A percentile compares a stretch with the other conserved stretches of the same genome.
These are phyloP conservation scores for Phengaris alcon DNA, from an alignment of 2,888 invertebrate species.

Conservation along the genomic window DNA sequence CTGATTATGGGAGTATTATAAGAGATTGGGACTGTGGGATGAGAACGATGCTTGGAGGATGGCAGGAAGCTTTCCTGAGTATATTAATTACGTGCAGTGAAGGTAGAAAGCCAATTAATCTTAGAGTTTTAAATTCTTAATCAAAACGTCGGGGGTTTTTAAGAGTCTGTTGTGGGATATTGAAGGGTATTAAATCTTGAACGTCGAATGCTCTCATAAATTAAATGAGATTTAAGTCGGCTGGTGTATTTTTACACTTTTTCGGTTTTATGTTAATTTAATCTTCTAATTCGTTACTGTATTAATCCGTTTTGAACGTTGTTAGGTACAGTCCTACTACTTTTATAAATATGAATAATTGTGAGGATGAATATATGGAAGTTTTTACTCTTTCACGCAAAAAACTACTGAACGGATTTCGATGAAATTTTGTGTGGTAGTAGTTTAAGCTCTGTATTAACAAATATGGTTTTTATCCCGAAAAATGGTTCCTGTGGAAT, in stretches of 20 bases:
- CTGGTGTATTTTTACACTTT: background rate
- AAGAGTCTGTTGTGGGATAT: constrained; percentile 6
- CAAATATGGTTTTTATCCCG: no score
- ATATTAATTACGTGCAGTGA: constrained; percentile 19
- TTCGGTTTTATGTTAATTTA: background rate
- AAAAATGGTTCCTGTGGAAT: no score
- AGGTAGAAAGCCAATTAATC: constrained; percentile 25
- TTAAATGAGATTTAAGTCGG: background rate
- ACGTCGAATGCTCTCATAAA: background rate
- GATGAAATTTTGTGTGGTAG: no score
- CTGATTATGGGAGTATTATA: constrained; percentile 42
- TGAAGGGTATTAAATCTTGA: background rate
- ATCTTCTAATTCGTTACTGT: no score
- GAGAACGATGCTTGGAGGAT: background rate
- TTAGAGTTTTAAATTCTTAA: constrained; percentile 25
- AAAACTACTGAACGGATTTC: no score
- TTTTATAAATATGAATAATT: no score
- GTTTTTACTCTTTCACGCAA: no score
- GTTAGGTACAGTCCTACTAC: no score
- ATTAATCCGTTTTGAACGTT: no score
- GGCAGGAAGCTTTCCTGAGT: constrained; percentile 1
- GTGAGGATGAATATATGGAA: no score
- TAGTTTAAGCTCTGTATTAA: no score
- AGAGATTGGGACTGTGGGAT: background rate
- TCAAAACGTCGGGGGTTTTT: background rate